Base-by-base conservation (phyloP, 1,140 invertebrate genomes). In the Ridgeia piscesae region DNA sequence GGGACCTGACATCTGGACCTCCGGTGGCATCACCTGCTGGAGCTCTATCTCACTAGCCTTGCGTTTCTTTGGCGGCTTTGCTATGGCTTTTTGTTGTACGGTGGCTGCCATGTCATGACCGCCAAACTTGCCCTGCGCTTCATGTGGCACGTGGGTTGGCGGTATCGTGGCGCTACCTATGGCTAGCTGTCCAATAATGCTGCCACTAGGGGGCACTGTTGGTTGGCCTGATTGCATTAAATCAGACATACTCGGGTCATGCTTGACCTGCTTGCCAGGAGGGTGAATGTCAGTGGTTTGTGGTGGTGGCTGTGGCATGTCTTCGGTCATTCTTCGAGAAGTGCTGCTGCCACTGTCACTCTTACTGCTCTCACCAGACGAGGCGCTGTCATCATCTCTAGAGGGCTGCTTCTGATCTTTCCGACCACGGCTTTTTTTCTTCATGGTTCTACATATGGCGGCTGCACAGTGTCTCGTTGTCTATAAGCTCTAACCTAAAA, bases 41-140 rank as follows among this genome's bases (percentile, higher is more conserved):
- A 77, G 58, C 27, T 95, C 93, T n/a, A 95, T 94, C 92, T 95
- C 94, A 48, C 93, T 89, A 42, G 94, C 95, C 94, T 95, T 96
- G 11, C 95, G 93, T 92, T 96, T 96, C 92, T 96, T 96, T 14
- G 95, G 95, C 17, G 95, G 95, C 91, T 95, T 96, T 50, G 95
- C 95, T 91, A 95, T 96, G 50, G 92, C 92, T 92, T 90, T 90
- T 14, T 91, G 92, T 17, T 48, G 89, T 42, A 90, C 33, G 35
- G 27, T 77, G 14, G 58, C 27, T 9, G 58, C 33, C n/a, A 35
- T 33, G n/a, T 90, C 35, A 4, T 90, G 35, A 31, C 42, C 88
- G 31, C 6, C 88, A 91, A 34, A 34, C 31, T 35, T 33, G 33
- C 31, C 11, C 11, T 35, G n/a, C 34, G 34, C 21, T 35, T 35